These are phyloP conservation scores for Chiloscyllium plagiosum DNA, from an alignment of 2,113 vertebrate species.

Conservation along the genomic window DNA sequence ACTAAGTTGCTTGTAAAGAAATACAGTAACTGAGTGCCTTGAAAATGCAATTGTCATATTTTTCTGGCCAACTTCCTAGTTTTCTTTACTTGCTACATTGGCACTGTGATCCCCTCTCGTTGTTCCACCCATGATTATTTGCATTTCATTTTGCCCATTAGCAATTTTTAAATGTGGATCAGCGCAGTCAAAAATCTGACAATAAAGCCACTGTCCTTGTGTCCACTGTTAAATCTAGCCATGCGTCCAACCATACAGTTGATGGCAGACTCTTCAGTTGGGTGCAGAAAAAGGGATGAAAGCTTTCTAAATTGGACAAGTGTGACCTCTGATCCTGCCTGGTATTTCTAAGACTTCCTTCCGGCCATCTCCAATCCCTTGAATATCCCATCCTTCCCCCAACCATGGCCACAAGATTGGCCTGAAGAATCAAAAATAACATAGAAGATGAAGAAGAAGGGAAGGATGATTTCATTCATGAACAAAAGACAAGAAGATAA, in stretches of 20 bases:
- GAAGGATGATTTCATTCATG: not conserved
- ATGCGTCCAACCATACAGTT: constrained; percentile 36
- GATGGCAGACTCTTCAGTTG: constrained; percentile 38
- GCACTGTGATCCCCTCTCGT: not conserved
- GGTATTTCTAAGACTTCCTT: constrained; percentile 35
- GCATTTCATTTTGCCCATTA: constrained; percentile 30
- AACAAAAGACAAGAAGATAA: constrained; percentile 23
- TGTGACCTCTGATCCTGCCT: constrained; percentile 30
- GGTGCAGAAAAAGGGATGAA: constrained; percentile 35
- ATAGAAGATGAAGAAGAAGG: constrained; percentile 32
- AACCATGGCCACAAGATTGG: not conserved
- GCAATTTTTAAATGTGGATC: constrained; percentile 31
- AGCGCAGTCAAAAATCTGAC: constrained; percentile 27
- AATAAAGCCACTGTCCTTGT: constrained; percentile 31
- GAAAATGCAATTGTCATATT: not conserved
- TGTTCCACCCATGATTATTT: constrained; percentile 9
- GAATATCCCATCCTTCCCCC: constrained; percentile 24
- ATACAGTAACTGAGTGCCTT: constrained; percentile 1
- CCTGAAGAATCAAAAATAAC: constrained; percentile 22
- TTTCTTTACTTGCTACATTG: not conserved
- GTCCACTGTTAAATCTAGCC: constrained; percentile 37
- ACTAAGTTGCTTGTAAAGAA: not conserved
- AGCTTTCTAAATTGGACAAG: constrained; percentile 37
- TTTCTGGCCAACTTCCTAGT: not conserved
- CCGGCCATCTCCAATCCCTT: constrained; percentile 19